phyloP scores from a whole-genome alignment of 2,113 vertebrate species.

The Zeus faber region DNA sequence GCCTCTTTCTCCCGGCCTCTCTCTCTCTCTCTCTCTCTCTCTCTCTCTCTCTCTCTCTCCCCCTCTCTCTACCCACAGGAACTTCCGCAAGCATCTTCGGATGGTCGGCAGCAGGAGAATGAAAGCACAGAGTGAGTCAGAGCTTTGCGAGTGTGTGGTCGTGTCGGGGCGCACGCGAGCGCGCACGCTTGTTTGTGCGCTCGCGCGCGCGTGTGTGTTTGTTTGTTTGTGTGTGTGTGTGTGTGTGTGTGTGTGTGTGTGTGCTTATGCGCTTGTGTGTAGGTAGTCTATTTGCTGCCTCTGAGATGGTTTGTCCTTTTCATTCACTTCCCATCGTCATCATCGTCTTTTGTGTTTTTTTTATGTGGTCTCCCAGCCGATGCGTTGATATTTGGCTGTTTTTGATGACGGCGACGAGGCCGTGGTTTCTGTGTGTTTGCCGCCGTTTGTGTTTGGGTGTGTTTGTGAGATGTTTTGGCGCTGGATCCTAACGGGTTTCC shows the following conservation, averaged over 20 bases:
- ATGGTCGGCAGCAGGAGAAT: conserved; percentile 98
- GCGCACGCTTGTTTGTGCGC: background rate
- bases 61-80: conserved; percentile 75
- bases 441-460: too few relatives aligned
- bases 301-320: background rate
- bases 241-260: background rate
- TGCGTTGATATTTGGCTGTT: background rate
- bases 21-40: background rate
- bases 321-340: background rate
- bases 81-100: conserved; percentile 98
- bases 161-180: conserved; percentile 10
- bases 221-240: conserved; percentile 9
- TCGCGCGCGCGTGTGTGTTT: conserved; percentile 11
- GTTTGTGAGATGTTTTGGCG: too few relatives aligned
- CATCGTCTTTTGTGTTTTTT: background rate
- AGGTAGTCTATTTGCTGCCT: background rate
- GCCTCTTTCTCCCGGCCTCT: too few relatives aligned
- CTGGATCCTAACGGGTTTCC: too few relatives aligned
- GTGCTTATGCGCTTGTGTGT: background rate
- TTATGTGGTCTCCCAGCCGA: background rate
- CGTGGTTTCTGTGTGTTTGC: too few relatives aligned
- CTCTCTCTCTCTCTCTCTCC: background rate
- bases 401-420: too few relatives aligned
- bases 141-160: conserved; percentile 20
- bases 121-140: conserved; percentile 96